These are phyloP conservation scores for Eristalinus aeneus DNA, from an alignment of 2,888 invertebrate genomes.

Conservation along the genomic window DNA sequence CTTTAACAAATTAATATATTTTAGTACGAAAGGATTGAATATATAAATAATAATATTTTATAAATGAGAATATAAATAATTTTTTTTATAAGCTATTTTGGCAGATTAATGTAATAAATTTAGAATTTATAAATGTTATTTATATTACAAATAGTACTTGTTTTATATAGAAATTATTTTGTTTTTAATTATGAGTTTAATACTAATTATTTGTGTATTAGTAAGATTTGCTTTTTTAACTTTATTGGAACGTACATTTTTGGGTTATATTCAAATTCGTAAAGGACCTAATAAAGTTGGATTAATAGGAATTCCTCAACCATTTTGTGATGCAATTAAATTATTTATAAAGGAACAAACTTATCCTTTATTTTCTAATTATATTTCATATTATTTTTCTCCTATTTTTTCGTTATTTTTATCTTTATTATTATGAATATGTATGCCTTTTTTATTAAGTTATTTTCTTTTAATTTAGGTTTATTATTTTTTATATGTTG, in stretches of 20 bases:
- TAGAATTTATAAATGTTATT: slow-evolving; percentile 85
- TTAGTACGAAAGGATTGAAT: slow-evolving; percentile 91
- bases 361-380: no score
- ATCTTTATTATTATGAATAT: slow-evolving; percentile 83
- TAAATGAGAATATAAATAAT: slow-evolving; percentile 73
- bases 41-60: slow-evolving; percentile 80
- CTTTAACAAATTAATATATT: slow-evolving; percentile 83
- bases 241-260: slow-evolving; percentile 86
- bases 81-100: slow-evolving; percentile 82
- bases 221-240: slow-evolving; percentile 87
- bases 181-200: slow-evolving; percentile 80
- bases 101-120: slow-evolving; percentile 87
- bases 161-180: slow-evolving; percentile 81
- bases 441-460: slow-evolving; percentile 83
- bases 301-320: no score
- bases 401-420: slow-evolving; percentile 84
- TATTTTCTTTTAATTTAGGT: slow-evolving; percentile 83
- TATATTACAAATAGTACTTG: slow-evolving; percentile 83
- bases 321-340: no score
- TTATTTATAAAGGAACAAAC: no score
- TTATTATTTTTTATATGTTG: slow-evolving; percentile 85
- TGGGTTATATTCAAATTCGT: slow-evolving; percentile 87
- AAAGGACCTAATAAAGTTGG: no score
- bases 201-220: slow-evolving; percentile 84
- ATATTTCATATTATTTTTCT: slow-evolving; percentile 82